phyloP scores from a whole-genome alignment of 30 jellyfish, hydroid and myxozoan genomes.

The Turritopsis dohrnii region DNA sequence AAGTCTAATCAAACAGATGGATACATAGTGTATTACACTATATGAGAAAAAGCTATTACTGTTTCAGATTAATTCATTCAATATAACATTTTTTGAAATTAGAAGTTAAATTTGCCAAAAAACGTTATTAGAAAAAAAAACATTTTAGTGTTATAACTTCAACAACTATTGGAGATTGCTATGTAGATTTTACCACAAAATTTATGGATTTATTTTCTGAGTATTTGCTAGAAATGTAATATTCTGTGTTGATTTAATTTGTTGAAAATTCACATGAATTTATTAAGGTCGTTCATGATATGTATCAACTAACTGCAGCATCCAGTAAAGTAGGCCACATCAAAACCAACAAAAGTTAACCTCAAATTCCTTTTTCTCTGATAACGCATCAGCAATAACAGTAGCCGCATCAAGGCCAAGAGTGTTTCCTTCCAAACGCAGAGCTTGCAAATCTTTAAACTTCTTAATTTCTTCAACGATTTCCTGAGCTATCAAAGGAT shows the following conservation, averaged over 20 bases:
- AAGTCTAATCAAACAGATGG: neutral
- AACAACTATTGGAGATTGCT: too few species aligned
- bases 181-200: too few species aligned
- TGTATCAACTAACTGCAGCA: neutral
- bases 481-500: constrained; percentile 61
- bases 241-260: too few species aligned
- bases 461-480: constrained; percentile 65
- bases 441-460: constrained; percentile 54
- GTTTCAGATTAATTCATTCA: too few species aligned
- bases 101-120: too few species aligned
- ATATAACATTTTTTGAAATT: too few species aligned
- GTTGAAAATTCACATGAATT: too few species aligned
- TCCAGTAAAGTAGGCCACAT: neutral
- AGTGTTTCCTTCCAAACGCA: constrained; percentile 85
- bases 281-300: too few species aligned
- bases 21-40: neutral
- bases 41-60: neutral
- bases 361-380: constrained; percentile 60
- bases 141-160: too few species aligned
- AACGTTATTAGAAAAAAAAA: too few species aligned
- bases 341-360: neutral
- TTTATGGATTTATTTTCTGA: too few species aligned
- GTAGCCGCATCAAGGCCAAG: constrained; percentile 90
- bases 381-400: constrained; percentile 66
- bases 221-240: too few species aligned